phyloP scores from a whole-genome alignment of 2,113 vertebrate genomes.

The Saguinus midas region DNA sequence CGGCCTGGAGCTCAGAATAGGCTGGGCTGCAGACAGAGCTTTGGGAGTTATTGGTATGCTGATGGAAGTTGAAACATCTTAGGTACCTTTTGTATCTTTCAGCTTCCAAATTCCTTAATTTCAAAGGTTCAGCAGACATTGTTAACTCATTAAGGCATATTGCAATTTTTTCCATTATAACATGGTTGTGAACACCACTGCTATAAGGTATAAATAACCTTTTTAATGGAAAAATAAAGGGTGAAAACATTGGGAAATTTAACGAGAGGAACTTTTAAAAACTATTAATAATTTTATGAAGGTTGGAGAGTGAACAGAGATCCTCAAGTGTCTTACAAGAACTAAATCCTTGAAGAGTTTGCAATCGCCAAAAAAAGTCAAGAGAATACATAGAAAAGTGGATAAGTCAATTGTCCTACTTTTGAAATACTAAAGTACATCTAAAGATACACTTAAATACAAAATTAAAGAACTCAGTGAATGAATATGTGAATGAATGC shows the following conservation, averaged over 20 bases:
- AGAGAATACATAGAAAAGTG: neutral
- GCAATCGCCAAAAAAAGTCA: neutral
- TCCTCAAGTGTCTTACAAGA: slow-evolving; percentile 4
- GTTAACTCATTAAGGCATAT: neutral
- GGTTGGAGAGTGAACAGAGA: neutral
- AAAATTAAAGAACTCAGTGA: neutral
- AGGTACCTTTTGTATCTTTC: neutral
- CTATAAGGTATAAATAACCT: neutral
- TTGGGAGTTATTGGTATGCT: neutral
- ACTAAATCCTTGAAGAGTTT: slow-evolving; percentile 33
- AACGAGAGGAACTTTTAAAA: neutral
- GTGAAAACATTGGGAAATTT: neutral
- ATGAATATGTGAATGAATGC: neutral
- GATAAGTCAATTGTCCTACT: neutral
- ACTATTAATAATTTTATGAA: slow-evolving; percentile 17
- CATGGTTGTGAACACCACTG: neutral
- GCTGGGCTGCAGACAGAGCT: neutral
- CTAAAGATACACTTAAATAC: neutral
- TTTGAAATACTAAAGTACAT: slow-evolving; percentile 19
- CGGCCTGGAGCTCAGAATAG: neutral
- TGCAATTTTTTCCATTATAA: neutral
- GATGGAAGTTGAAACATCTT: neutral
- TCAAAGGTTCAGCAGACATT: neutral
- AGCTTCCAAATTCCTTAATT: neutral
- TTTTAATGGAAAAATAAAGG: neutral